Percentiles rank a stretch among this genome's conserved stretches.
Conservation (phyloP, 2,888 invertebrate genomes). For the Morpho achilles region DNA sequence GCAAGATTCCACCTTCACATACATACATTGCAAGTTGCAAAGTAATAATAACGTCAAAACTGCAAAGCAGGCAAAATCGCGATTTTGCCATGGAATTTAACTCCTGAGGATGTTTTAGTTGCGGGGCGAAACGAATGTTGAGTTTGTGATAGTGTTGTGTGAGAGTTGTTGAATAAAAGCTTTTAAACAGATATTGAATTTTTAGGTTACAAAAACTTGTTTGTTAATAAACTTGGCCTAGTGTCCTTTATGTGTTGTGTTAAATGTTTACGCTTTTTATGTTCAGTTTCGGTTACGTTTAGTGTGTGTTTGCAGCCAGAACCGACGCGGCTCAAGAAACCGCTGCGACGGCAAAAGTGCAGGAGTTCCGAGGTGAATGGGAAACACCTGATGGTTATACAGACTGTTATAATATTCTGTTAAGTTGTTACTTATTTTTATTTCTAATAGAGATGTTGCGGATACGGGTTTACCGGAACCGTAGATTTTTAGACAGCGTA, state of each 20-base stretch:
- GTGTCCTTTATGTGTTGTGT: constrained; percentile 21
- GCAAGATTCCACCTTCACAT: no score
- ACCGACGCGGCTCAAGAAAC: constrained; percentile 62
- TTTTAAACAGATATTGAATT: no score
- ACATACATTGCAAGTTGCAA: no score
- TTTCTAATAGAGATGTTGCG: not conserved
- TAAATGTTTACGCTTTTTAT: constrained; percentile 38
- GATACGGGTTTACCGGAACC: no score
- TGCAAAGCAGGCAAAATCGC: no score
- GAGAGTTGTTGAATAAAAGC: no score
- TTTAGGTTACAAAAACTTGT: not conserved
- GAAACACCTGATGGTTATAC: constrained; percentile 4
- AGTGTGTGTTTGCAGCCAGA: constrained; percentile 62
- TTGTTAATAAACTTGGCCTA: constrained; percentile 17
- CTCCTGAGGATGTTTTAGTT: no score
- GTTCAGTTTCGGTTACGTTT: constrained; percentile 34
- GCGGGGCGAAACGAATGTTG: no score
- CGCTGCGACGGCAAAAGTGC: constrained; percentile 69
- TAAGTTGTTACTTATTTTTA: not conserved
- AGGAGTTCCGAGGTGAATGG: constrained; percentile 71
- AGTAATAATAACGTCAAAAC: no score
- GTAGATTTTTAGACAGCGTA: no score
- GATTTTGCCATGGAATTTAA: no score
- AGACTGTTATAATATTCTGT: not conserved
- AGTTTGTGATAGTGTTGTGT: no score